Conservation (phyloP, 53 echinoderm and acorn worm genomes). For the Holothuria scabra region DNA sequence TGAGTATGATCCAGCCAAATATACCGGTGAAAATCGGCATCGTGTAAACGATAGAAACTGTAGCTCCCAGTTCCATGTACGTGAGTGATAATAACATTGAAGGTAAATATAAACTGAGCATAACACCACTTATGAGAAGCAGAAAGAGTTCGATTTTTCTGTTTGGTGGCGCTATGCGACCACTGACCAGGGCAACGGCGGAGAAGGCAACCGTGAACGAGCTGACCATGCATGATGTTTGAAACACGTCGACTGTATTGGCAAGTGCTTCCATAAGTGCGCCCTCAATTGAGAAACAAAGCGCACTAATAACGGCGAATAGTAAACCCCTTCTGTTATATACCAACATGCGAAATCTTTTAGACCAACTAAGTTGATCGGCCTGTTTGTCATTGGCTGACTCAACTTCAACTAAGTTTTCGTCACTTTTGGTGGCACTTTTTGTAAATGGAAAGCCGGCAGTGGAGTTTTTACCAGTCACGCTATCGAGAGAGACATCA, state of each 20-base stretch:
- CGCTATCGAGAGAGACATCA: no score
- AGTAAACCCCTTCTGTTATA: conserved; percentile 1
- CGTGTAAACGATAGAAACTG: conserved; percentile 30
- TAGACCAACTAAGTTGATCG: not conserved
- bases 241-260: conserved; percentile 6
- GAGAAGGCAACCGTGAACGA: not conserved
- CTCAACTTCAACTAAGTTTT: no score
- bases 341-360: not conserved
- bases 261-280: conserved; percentile 18
- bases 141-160: not conserved
- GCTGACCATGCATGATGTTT: conserved; percentile 1
- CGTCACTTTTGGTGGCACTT: no score
- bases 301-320: conserved; percentile 1
- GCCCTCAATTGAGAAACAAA: conserved; percentile 24
- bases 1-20: conserved; percentile 38
- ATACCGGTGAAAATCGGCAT: conserved; percentile 48
- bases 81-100: conserved; percentile 5
- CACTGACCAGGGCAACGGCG: not conserved
- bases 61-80: conserved; percentile 13
- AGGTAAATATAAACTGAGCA: not conserved
- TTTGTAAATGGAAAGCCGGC: no score
- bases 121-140: not conserved
- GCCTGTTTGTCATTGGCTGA: not conserved
- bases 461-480: no score
- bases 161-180: not conserved